Evolutionary conservation across 2,113 vertebrate genomes (phyloP), one percentile per base, ranked within the genome.

Genomic region (Malurus elegans): DNA sequence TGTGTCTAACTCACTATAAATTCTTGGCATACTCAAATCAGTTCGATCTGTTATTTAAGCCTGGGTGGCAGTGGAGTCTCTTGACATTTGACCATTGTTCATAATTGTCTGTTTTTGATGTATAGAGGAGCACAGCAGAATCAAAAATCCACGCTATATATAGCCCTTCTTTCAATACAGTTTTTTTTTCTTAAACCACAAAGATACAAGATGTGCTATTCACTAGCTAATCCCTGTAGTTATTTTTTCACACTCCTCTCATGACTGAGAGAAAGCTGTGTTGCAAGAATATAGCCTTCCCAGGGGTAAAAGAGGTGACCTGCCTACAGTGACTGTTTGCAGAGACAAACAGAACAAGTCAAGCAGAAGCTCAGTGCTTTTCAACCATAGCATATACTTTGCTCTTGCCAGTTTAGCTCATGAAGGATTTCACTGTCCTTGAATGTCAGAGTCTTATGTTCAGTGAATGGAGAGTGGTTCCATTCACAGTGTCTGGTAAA

Each of bases 221-320:
- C 82, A 32, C 29, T 66, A 62, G 13, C 81, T 94, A 74, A 81
- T 72, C 64, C 40, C 54, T 67, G 40, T 7, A 29, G 42, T 19
- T 83, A 38, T 95, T 86, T 93, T 93, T 95, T 87, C 69, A 72
- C 19, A 17, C 44, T 58, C 20, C 65, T 95, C 47, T 85, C 62
- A 61, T 28, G 31, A 34, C 53, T 31, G 45, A 86, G 93, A 69
- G 91, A 96, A 96, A 97, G 82, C 91, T 90, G 45, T 91, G 76
- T 88, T 88, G 85, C 87, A 89, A 92, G 89, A 79, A 74, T 69
- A 86, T 14, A 89, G 64, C 87, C 56, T 82, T 96, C 54, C 24
- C 34, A 32, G 78, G 87, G 85, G 92, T 89, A 90, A 87, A 94
- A 79, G 66, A 90, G 67, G 76, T 92, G 78, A 72, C 51, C 36